phyloP scores from a whole-genome alignment of 2,888 invertebrate genomes.

The Cheilosia vernalis region DNA sequence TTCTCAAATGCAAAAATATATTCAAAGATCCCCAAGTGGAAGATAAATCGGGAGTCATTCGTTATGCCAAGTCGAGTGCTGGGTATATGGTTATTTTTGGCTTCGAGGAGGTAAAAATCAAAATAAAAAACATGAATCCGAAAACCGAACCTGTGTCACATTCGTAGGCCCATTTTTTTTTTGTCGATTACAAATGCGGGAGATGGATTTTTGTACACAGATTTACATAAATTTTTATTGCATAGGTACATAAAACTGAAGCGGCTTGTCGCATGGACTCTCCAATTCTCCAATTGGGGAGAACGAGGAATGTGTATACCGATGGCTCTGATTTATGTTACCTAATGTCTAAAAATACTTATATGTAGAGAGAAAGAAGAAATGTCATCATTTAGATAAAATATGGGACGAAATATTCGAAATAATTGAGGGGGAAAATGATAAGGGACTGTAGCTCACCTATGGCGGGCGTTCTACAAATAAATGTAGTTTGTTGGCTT shows the following conservation, averaged over 20 bases:
- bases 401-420: too few relatives aligned
- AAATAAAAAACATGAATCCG: not conserved
- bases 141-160: slow-evolving; percentile 29
- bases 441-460: too few relatives aligned
- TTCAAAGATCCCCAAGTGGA: slow-evolving; percentile 8
- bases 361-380: too few relatives aligned
- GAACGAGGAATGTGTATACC: too few relatives aligned
- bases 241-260: not conserved
- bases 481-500: too few relatives aligned
- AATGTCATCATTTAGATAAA: too few relatives aligned
- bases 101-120: slow-evolving; percentile 6
- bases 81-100: slow-evolving; percentile 51
- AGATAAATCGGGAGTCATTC: slow-evolving; percentile 32
- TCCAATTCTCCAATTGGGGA: too few relatives aligned
- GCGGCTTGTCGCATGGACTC: not conserved
- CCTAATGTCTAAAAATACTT: too few relatives aligned
- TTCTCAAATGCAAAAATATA: slow-evolving; percentile 15
- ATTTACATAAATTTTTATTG: too few relatives aligned
- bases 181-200: slow-evolving; percentile 34
- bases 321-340: too few relatives aligned
- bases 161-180: not conserved
- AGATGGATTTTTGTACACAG: not conserved
- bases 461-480: too few relatives aligned
- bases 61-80: slow-evolving; percentile 8
- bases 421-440: too few relatives aligned